These are phyloP conservation scores for Prolemur simus DNA, from an alignment of 2,113 vertebrate species.

Conservation along the genomic window DNA sequence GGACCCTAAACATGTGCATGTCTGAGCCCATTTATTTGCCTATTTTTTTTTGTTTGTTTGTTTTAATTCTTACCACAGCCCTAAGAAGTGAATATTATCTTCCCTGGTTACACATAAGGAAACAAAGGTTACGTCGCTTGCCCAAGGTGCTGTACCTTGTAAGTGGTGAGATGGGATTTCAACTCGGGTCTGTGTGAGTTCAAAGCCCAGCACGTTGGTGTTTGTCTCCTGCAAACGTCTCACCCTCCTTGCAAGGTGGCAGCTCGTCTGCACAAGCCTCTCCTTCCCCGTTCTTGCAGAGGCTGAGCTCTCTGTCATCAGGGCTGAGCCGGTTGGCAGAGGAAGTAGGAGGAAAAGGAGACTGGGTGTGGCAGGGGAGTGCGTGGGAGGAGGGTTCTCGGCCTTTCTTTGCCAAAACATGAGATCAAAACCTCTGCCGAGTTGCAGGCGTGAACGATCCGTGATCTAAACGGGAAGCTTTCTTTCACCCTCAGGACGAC, in stretches of 20 bases:
- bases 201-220: background rate
- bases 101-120: background rate
- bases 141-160: background rate
- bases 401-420: constrained; percentile 1
- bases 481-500: background rate
- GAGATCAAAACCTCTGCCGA: background rate
- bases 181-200: background rate
- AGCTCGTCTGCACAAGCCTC: background rate
- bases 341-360: constrained; percentile 25
- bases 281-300: constrained; percentile 45
- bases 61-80: background rate
- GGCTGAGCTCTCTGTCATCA: background rate
- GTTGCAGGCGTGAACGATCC: background rate
- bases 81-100: background rate
- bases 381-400: background rate
- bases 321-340: background rate
- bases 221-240: background rate
- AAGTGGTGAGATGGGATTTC: background rate
- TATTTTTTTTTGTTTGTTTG: background rate
- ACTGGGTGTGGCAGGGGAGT: background rate
- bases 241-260: rapidly evolving
- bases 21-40: background rate
- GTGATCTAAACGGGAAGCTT: background rate
- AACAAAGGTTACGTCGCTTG: background rate
- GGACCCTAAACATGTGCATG: background rate